Base-by-base conservation (phyloP, 2,113 vertebrate species). In the Percopsis transmontana region DNA sequence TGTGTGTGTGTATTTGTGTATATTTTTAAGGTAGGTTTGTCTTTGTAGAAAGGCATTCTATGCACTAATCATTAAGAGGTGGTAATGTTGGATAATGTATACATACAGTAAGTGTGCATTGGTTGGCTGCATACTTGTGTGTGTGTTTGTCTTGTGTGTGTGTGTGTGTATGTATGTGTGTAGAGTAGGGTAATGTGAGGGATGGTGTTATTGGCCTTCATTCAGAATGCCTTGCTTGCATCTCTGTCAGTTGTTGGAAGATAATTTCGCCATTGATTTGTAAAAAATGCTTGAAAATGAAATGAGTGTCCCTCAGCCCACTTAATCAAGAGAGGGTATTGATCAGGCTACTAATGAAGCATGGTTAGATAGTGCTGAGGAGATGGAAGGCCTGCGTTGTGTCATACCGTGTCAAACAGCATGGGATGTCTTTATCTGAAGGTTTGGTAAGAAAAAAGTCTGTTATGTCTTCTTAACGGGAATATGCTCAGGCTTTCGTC, bases 191-290 rank as follows among this genome's bases (percentile, higher is more conserved):
- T 76, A 63, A 58, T 52, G 58, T 78, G 71, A 84, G 81, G 75
- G 73, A 77, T 80, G 63, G 79, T 72, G 77, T 74, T 79, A 71
- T 75, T 89, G 94, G 91, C 90, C 89, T 89, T 84, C 77, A 77
- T 94, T 94, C 93, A 94, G 91, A 95, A 94, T 92, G 93, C 90
- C 89, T 91, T 87, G 89, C 91, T 93, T 92, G 91, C 94, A 92
- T 94, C 93, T 90, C 91, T 92, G 93, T 95, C 95, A 93, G 94
- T 95, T 91, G 93, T 86, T 77, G 74, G 77, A 86, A 94, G 94
- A 95, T 94, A 94, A 97, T 97, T 95, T 95, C 92, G 92, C 91
- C 94, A 98, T 97, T 92, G 96, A 98, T 96, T 94, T 85, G 92
- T 91, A 86, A 89, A 53, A 95, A 96, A 96, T 94, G 94, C 92